A percentile compares a stretch with the other conserved stretches of the same genome.
These are phyloP conservation scores for Gymnocypris eckloni DNA, from an alignment of 2,797 vertebrate genomes.

Conservation along the genomic window DNA sequence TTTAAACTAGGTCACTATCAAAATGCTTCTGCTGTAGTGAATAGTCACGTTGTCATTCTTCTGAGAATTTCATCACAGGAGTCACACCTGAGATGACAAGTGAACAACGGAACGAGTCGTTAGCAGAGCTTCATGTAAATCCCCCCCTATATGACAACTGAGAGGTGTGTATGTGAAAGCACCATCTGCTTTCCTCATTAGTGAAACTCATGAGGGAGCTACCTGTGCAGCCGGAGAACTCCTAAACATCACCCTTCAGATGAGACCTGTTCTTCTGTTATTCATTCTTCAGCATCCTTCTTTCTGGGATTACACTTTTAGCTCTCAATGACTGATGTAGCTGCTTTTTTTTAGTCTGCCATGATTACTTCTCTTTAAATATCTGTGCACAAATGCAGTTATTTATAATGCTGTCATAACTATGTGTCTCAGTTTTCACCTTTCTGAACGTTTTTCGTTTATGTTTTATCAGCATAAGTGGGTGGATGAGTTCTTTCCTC, in stretches of 20 bases:
- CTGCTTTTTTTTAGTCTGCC: not conserved
- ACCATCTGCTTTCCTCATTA: constrained; percentile 34
- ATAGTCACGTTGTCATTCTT: constrained; percentile 4
- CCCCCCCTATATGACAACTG: not conserved
- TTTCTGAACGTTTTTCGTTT: constrained; percentile 35
- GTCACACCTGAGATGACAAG: not conserved
- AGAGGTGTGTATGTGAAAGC: not conserved
- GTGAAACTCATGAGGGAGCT: constrained; percentile 11
- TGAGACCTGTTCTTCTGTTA: not conserved
- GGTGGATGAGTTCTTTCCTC: constrained; percentile 28
- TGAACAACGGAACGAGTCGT: constrained; percentile 2
- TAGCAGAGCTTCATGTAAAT: constrained; percentile 7
- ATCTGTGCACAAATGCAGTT: too few relatives aligned
- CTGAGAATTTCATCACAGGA: not conserved
- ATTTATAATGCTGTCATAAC: not conserved
- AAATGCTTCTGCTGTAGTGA: not conserved
- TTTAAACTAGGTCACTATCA: constrained; percentile 12
- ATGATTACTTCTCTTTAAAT: too few relatives aligned
- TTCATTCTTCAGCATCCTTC: constrained; percentile 32
- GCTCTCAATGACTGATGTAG: not conserved
- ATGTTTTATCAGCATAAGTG: not conserved
- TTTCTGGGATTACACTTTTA: not conserved
- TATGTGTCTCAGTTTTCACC: constrained; percentile 18
- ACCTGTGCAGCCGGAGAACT: constrained; percentile 29
- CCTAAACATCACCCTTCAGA: constrained; percentile 31